A percentile compares a stretch with the other conserved stretches of the same genome.
These are phyloP conservation scores for Apostichopus californicus DNA, from an alignment of 35 echinoderm and acorn worm species.

Conservation along the genomic window DNA sequence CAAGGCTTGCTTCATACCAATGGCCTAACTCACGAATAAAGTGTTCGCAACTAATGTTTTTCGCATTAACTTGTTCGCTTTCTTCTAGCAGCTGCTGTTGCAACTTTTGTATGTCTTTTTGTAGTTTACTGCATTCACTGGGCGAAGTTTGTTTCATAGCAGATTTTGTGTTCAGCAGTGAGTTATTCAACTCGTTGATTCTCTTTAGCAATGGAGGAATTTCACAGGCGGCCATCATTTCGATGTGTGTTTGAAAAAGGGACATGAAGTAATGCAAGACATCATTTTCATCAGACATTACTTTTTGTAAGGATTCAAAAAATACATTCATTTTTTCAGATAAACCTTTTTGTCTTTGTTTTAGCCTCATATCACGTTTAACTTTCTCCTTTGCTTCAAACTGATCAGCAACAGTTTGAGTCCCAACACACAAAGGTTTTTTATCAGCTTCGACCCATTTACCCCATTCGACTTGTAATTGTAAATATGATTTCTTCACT, in stretches of 20 bases:
- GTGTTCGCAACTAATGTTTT: neutral
- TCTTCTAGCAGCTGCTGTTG: neutral
- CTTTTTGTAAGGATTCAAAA: neutral
- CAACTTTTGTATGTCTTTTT: neutral
- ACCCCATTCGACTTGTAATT: neutral
- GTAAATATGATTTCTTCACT: neutral
- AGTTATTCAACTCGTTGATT: no score
- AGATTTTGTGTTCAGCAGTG: no score
- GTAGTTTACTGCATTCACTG: neutral
- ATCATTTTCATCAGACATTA: neutral
- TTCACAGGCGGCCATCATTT: no score
- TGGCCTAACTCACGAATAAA: conserved; percentile 13
- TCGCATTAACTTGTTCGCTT: neutral
- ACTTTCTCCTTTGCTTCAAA: neutral
- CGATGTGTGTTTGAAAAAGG: neutral
- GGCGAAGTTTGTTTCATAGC: neutral
- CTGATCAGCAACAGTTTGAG: neutral
- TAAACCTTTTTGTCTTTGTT: neutral
- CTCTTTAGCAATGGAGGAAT: no score
- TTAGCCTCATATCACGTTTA: neutral
- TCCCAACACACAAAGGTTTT: neutral
- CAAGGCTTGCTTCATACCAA: neutral
- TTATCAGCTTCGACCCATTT: conserved; percentile 5
- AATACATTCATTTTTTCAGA: neutral
- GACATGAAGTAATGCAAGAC: neutral